These are phyloP conservation scores for Podarcis cretensis DNA, from an alignment of 2,113 vertebrate genomes.

Conservation along the genomic window DNA sequence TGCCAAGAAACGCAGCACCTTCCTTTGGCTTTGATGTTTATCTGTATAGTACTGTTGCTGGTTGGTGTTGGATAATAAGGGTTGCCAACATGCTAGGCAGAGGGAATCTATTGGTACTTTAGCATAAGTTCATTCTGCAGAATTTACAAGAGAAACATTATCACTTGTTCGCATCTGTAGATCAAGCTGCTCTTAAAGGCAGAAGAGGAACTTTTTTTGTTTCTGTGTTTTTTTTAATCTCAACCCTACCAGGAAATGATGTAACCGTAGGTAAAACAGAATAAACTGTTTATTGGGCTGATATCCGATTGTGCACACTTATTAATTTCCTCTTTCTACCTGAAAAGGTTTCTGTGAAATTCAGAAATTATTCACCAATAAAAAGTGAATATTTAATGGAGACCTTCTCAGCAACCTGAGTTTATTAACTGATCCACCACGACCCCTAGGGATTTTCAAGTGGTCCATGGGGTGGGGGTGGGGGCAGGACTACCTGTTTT, in stretches of 20 bases:
- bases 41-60: neutral
- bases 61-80: neutral
- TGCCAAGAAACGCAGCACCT: constrained; percentile 24
- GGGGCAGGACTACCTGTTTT: no score
- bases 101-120: neutral
- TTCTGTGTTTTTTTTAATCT: neutral
- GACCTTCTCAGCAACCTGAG: no score
- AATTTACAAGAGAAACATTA: neutral
- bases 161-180: neutral
- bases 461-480: neutral
- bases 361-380: neutral
- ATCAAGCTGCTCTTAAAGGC: neutral
- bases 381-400: no score
- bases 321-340: neutral
- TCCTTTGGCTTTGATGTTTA: constrained; percentile 14
- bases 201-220: neutral
- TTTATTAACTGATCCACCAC: no score
- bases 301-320: neutral
- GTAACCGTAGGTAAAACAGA: neutral
- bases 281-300: neutral
- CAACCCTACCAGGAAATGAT: neutral
- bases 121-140: neutral
- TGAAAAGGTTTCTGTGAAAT: neutral
- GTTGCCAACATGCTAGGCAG: neutral
- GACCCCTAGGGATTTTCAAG: neutral